A percentile compares a stretch with the other conserved stretches of the same genome.
These are phyloP conservation scores for Pedicia rivosa DNA, from an alignment of 2,888 invertebrate genomes.

Conservation along the genomic window DNA sequence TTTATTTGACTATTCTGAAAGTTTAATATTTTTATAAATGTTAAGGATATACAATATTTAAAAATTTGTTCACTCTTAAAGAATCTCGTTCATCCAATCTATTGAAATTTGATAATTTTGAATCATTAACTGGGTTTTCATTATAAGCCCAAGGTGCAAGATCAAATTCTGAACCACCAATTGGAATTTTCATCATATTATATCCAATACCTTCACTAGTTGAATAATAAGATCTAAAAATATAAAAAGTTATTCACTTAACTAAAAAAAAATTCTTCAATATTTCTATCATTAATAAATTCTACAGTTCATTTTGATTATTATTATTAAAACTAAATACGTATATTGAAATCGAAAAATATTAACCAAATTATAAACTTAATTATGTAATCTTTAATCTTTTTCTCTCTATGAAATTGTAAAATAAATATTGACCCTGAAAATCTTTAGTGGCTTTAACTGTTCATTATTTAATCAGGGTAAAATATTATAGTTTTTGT, in stretches of 20 bases:
- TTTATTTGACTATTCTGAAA: conserved; percentile 20
- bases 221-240: conserved; percentile 54
- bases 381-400: too few species aligned
- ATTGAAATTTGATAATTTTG: conserved; percentile 43
- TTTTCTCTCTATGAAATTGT: too few species aligned
- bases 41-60: neutral
- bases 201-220: conserved; percentile 52
- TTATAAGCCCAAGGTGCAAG: conserved; percentile 66
- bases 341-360: neutral
- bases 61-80: conserved; percentile 12
- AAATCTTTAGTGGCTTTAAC: too few species aligned
- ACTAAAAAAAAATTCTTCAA: neutral
- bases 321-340: neutral
- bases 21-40: neutral
- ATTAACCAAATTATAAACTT: too few species aligned
- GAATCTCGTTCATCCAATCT: conserved; percentile 22
- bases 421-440: too few species aligned
- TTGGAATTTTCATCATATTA: conserved; percentile 62
- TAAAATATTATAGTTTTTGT: too few species aligned
- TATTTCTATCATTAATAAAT: neutral
- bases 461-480: too few species aligned
- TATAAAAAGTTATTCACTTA: too few species aligned
- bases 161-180: conserved; percentile 80
- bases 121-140: conserved; percentile 39
- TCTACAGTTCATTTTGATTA: too few species aligned